These are phyloP conservation scores for Piscicola geometra DNA, from an alignment of 2,888 invertebrate genomes.

Conservation along the genomic window DNA sequence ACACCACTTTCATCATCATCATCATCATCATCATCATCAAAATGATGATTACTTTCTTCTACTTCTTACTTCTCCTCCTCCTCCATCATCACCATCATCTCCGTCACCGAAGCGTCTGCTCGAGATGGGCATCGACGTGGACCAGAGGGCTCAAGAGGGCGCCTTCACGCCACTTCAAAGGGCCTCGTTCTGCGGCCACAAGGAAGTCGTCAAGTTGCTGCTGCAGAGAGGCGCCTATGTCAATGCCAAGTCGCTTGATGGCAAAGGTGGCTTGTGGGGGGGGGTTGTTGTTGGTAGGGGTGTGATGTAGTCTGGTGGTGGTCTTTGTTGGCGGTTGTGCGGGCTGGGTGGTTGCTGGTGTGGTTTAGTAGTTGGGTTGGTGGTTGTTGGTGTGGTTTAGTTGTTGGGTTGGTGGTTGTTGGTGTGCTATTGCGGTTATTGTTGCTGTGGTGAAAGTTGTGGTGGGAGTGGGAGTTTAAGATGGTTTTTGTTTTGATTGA, in stretches of 20 bases:
- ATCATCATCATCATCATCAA: no score
- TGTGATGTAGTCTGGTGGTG: neutral
- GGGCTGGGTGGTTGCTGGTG: neutral
- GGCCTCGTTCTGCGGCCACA: conserved; percentile 61
- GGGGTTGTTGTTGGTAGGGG: neutral
- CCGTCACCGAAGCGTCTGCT: conserved; percentile 75
- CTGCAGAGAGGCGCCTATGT: conserved; percentile 94
- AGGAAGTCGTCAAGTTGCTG: conserved; percentile 78
- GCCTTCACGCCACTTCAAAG: conserved; percentile 97
- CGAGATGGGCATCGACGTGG: conserved; percentile 94
- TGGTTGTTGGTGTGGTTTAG: no score
- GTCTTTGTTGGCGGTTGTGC: neutral
- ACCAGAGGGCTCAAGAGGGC: conserved; percentile 91
- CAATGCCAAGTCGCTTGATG: conserved; percentile 89
- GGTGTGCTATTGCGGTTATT: no score
- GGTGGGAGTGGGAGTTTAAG: no score
- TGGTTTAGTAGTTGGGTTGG: no score
- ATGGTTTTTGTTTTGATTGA: no score
- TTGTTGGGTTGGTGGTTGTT: no score
- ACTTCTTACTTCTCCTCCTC: no score
- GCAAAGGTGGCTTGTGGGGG: conserved; percentile 54
- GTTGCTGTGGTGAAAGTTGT: no score
- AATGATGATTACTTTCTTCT: no score
- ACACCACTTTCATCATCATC: no score
- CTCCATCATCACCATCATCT: no score